Base-by-base conservation (phyloP, 2,888 invertebrate species). In the Carpatolechia fugitivella region DNA sequence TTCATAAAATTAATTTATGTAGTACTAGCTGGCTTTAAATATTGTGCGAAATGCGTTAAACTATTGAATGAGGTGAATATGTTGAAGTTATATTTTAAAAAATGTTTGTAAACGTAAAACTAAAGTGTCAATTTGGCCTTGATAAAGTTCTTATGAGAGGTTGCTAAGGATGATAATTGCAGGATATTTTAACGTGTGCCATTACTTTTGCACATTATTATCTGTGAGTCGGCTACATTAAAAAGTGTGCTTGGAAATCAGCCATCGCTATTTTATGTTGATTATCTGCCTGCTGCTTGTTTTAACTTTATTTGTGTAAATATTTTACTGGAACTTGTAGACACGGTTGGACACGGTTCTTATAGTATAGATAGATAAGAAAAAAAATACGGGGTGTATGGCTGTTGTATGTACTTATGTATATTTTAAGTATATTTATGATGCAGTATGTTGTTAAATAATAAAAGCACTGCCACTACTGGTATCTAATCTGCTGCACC, bases 1-100 rank as follows among this genome's bases (percentile, higher is more conserved):
- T 55, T 56, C 55, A 52, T 57, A 54, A 52, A 58, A 40, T 58
- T 56, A 41, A 3, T 4, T 20, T 14, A 14, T 31, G 49, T 41
- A 41, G 41, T n/a, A 40, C 49, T 31, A 54, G 54, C 40, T 31
- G 20, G 38, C 13, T 16, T 5, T 38, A 38, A 14, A 38, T 7
- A 4, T 36, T 46, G 20, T 36, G 10, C 13, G 14, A 8, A 41
- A 8, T 14, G 18, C 11, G 11, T 16, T n/a, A 11, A n/a, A 8
- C 33, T 2, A n/a, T n/a, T 33, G 10, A 8, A 8, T 33, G 2
- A n/a, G 33, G 33, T 33, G 33, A 33, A 33, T 33, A 33, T 8
- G 33, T n/a, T n/a, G n/a, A n/a, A n/a, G 33, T n/a, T 3, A 33
- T 24, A 24, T 24, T 4, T 24, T 24, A 24, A 4, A n/a, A 6